Base-by-base conservation (phyloP, 1,140 invertebrate species). In the Riptortus pedestris region DNA sequence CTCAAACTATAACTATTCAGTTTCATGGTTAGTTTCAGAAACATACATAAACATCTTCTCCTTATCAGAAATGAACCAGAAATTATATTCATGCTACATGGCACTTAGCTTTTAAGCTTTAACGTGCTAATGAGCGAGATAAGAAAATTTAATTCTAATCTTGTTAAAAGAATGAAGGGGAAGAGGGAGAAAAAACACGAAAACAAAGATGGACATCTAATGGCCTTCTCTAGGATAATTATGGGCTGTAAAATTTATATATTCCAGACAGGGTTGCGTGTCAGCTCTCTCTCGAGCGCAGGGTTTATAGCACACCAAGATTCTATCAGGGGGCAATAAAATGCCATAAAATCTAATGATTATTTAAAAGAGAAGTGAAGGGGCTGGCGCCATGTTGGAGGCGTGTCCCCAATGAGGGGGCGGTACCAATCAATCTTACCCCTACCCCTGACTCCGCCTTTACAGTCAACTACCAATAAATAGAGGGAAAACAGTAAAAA, bases 361-460 rank as follows among this genome's bases (percentile, higher is more conserved):
- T 55, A 55, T 55, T 55, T 55, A 55, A 55, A 55, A 55, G 51
- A 55, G 51, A 47, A 22, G 45, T 47, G 45, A 47, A 47, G 45
- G 45, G 45, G 45, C 45, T 20, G 1, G 45, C 45, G 45, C 45
- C 45, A 47, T 47, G 45, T 47, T 47, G 45, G 22, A 47, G 45
- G 45, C 45, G 45, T n/a, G 18, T 20, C 45, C 45, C 2, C 18
- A 20, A 22, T 47, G 22, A 20, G 45, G 45, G 45, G n/a, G 45
- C 22, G 45, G 45, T 22, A 22, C 45, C 45, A 47, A 47, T 47
- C 45, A 47, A 47, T 47, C 22, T 47, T 11, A 22, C 18, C 45
- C 22, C 18, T 47, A n/a, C 22, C 22, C 22, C 18, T 47, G n/a
- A 22, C 22, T 20, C 45, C 45, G 45, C 45, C 45, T 47, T n/a